Conservation (phyloP, 2,113 vertebrate genomes). For the Ornithorhynchus anatinus region DNA sequence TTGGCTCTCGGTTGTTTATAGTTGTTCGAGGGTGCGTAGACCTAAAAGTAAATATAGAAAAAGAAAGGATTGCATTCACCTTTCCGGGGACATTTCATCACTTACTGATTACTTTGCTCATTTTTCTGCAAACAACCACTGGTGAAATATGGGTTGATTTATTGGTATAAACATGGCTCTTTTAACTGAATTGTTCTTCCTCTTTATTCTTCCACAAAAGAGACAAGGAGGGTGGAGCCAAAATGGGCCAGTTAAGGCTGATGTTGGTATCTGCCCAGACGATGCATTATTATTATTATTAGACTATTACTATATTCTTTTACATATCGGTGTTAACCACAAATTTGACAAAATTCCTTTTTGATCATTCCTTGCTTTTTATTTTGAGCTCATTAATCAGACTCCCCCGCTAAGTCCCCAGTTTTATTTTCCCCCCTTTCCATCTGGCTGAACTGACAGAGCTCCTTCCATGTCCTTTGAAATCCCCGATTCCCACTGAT, state of each 20-base stretch:
- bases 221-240: not conserved
- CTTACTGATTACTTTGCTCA: constrained; percentile 20
- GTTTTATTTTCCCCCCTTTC: not conserved
- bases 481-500: constrained; percentile 9
- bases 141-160: constrained; percentile 5
- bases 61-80: constrained; percentile 35
- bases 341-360: not conserved
- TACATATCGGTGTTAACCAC: not conserved
- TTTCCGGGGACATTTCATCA: constrained; percentile 43
- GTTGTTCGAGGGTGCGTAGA: constrained; percentile 30
- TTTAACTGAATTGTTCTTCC: constrained; percentile 22
- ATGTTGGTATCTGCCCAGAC: rapidly evolving
- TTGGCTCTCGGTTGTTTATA: constrained; percentile 40
- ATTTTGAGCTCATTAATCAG: not conserved
- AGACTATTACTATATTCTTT: not conserved
- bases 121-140: constrained; percentile 26
- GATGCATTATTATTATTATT: too few relatives aligned
- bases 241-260: not conserved
- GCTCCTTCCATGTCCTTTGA: not conserved
- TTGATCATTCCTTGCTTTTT: constrained; percentile 2
- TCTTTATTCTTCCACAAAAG: not conserved
- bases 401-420: not conserved
- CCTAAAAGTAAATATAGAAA: constrained; percentile 38
- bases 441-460: not conserved
- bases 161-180: not conserved